Conservation (phyloP, 1,140 invertebrate species). For the Alviniconcha marisindica region DNA sequence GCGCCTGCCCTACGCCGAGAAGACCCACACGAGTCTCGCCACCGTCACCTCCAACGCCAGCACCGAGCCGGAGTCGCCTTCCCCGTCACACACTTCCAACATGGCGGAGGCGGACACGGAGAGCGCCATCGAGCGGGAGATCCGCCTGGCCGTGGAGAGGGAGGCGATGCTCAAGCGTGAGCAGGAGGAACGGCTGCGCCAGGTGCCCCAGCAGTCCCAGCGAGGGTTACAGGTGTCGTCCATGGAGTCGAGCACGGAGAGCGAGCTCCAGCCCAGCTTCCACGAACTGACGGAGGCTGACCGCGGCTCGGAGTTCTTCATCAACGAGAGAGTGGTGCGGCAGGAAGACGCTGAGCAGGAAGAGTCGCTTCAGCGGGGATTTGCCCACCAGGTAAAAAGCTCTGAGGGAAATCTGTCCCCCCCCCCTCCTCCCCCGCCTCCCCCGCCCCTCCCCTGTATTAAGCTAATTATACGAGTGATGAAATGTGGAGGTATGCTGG, state of each 20-base stretch:
- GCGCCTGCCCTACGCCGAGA: constrained; percentile 19
- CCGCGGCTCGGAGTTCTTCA: constrained; percentile 63
- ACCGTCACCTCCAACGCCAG: background rate
- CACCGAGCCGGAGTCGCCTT: constrained; percentile 35
- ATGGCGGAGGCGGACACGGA: constrained; percentile 67
- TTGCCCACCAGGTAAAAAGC: background rate
- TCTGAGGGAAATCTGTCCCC: too few species aligned
- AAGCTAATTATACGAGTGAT: too few species aligned
- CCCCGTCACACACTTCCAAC: constrained; percentile 36
- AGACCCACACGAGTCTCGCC: background rate
- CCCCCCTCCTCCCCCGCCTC: too few species aligned
- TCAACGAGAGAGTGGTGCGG: constrained; percentile 51
- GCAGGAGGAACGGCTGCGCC: constrained; percentile 57
- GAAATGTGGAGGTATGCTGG: too few species aligned
- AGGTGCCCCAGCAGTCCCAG: background rate
- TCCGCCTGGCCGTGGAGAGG: constrained; percentile 78
- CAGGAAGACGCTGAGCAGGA: constrained; percentile 54
- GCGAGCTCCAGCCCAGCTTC: constrained; percentile 60
- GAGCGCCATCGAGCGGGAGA: constrained; percentile 80
- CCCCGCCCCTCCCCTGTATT: too few species aligned
- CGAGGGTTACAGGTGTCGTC: constrained; percentile 9
- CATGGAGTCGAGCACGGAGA: constrained; percentile 41
- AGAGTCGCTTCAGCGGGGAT: constrained; percentile 30
- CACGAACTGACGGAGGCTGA: constrained; percentile 72
- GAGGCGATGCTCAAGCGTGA: constrained; percentile 72